Conservation (phyloP, 2,888 invertebrate genomes). For the Lasiommata megera region DNA sequence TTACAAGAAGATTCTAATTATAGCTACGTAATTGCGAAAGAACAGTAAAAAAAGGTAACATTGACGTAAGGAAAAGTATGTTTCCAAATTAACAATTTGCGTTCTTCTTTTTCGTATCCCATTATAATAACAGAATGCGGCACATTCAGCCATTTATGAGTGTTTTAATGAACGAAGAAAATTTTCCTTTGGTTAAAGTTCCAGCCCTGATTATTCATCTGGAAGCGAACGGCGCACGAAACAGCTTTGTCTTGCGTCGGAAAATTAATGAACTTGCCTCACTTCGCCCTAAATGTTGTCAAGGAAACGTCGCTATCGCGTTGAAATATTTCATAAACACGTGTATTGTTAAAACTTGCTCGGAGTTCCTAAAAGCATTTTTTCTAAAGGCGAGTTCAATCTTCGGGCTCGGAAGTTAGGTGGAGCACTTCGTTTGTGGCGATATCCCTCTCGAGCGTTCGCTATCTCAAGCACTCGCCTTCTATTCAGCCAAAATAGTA, state of each 20-base stretch:
- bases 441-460: constrained; percentile 74
- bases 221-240: constrained; percentile 28
- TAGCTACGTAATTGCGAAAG: too few species aligned
- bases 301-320: constrained; percentile 21
- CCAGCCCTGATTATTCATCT: constrained; percentile 32
- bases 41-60: too few species aligned
- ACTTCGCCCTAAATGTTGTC: constrained; percentile 26
- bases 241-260: constrained; percentile 30
- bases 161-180: constrained; percentile 24
- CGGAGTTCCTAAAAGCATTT: constrained; percentile 23
- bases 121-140: constrained; percentile 9
- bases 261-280: constrained; percentile 33
- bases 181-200: constrained; percentile 30
- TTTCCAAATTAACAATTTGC: not conserved
- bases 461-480: constrained; percentile 63
- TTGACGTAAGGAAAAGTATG: too few species aligned
- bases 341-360: constrained; percentile 23
- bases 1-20: too few species aligned
- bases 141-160: constrained; percentile 17
- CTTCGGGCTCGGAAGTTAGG: constrained; percentile 35
- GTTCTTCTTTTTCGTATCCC: not conserved
- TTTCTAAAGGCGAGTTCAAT: constrained; percentile 35
- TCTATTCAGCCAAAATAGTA: constrained; percentile 77
- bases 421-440: constrained; percentile 70
- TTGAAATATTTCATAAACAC: constrained; percentile 28